Evolutionary conservation across 2,797 vertebrate genomes (phyloP), one percentile per base, ranked within the genome.

Genomic region (Argya squamiceps): DNA sequence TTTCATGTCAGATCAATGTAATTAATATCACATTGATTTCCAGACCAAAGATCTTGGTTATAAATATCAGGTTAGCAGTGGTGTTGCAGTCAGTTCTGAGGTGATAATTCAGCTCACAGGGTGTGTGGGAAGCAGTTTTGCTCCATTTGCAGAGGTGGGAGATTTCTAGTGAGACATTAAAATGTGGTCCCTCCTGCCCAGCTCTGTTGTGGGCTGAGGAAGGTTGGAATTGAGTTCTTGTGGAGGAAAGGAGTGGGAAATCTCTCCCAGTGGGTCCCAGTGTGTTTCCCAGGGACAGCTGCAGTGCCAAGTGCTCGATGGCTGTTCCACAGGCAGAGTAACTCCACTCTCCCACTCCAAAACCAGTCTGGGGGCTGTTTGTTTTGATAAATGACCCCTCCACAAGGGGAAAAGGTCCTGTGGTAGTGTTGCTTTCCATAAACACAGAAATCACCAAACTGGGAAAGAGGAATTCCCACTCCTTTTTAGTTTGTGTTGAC

Each of bases 141-240:
- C 87, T 96, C 89, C 73, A 13, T 88, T 91, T 95, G 79, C 94
- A 92, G 87, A 84, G 85, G 69, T 90, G 88, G 77, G 50, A n/a
- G 65, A 68, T 96, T 89, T 69, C 80, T 73, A 80, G 73, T 41
- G 91, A 89, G 81, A 79, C 44, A 46, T 69, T 64, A 56, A 78
- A 71, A 80, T 44, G 68, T 63, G 44, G 32, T 56, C 44, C 58
- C 60, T 92, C 47, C 65, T 93, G 84, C 69, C 73, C 88, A 92
- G 73, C 89, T 86, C 69, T 59, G 36, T 20, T 0, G 3, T 73
- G 87, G 84, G 81, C 60, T 63, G 87, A 73, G 83, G 82, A 73
- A n/a, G 55, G 13, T 32, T 81, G 70, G 63, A 71, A 52, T 23
- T 0, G 1, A 68, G 12, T 30, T 84, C 29, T 80, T 50, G 30